phyloP scores from a whole-genome alignment of 2,113 vertebrate genomes.

The Hippocampus barbouri region DNA sequence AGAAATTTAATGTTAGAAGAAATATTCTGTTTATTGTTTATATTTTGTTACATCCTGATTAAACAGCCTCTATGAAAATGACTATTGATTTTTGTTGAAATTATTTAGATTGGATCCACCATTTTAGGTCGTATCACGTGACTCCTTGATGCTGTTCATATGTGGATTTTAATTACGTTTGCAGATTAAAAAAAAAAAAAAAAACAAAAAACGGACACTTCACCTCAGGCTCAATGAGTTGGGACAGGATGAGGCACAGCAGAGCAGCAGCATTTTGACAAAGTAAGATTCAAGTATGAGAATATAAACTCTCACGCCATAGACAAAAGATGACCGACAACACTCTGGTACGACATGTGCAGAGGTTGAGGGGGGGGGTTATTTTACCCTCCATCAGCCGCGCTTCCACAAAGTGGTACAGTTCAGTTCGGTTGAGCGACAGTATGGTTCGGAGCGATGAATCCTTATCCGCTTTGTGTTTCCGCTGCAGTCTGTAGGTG shows the following conservation, averaged over 20 bases:
- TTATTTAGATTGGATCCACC: neutral
- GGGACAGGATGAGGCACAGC: constrained; percentile 42
- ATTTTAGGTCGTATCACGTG: neutral
- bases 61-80: constrained; percentile 28
- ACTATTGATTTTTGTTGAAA: neutral
- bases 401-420: neutral
- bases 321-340: constrained; percentile 27
- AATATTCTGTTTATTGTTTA: constrained; percentile 29
- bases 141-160: constrained; percentile 7
- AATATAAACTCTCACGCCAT: constrained; percentile 23
- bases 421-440: neutral
- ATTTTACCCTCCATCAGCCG: constrained; percentile 9
- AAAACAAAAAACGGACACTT: constrained; percentile 16
- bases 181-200: constrained; percentile 29
- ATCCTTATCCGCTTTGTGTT: neutral
- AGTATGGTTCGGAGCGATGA: neutral
- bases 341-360: constrained; percentile 27
- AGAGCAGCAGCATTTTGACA: constrained; percentile 52
- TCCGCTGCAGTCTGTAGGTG: neutral
- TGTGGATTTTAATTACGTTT: constrained; percentile 43
- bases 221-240: constrained; percentile 23
- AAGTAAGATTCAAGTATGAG: constrained; percentile 63
- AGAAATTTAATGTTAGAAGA: constrained; percentile 41
- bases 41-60: constrained; percentile 28
- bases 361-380: constrained; percentile 4